Evolutionary conservation across 2,888 invertebrate species (phyloP).

Genomic region (Schizotus pectinicornis): DNA sequence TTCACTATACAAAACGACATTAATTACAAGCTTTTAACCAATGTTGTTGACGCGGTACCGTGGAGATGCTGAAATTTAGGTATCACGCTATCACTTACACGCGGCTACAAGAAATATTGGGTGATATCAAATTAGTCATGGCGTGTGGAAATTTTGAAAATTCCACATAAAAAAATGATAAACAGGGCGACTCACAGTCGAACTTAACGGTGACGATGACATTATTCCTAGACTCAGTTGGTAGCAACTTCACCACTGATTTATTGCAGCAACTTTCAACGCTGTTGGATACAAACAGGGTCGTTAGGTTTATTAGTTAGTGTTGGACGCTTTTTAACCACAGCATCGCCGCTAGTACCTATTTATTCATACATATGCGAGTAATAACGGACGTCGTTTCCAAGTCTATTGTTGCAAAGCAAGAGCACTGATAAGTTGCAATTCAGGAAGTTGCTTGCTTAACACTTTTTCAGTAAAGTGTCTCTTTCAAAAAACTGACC

Average conservation of each 20-base stretch:
- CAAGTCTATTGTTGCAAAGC: no score
- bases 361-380: constrained; percentile 31
- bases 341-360: constrained; percentile 38
- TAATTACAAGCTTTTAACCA: no score
- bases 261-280: constrained; percentile 40
- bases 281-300: constrained; percentile 41
- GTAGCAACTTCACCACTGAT: constrained; percentile 33
- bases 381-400: constrained; percentile 4
- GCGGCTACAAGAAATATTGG: constrained; percentile 9
- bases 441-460: no score
- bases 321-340: constrained; percentile 35
- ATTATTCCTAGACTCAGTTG: constrained; percentile 32
- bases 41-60: no score
- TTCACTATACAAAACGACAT: no score
- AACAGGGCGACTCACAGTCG: constrained; percentile 4
- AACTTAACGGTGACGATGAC: constrained; percentile 32
- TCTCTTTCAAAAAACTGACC: no score
- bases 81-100: no score
- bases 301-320: constrained; percentile 42
- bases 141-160: constrained; percentile 10
- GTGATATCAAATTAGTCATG: constrained; percentile 22
- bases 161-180: constrained; percentile 18
- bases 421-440: no score
- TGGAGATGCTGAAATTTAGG: no score
- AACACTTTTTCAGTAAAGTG: no score